Evolutionary conservation across 2,888 invertebrate genomes (phyloP).

Genomic region (Dusona sp.): DNA sequence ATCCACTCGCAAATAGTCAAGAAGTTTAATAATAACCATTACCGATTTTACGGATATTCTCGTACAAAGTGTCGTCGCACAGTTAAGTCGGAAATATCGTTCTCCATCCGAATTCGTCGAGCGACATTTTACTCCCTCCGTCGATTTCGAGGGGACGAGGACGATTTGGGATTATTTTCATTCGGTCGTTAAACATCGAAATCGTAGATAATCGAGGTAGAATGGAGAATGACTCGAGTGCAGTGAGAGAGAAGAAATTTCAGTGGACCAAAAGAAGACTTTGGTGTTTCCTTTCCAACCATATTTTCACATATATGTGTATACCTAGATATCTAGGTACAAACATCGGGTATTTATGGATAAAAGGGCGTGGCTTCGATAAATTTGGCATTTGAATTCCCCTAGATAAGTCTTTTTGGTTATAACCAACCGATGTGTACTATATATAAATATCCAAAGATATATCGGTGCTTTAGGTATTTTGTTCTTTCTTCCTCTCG

Average conservation of each 20-base stretch:
- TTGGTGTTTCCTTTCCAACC: background rate
- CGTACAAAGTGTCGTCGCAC: constrained; percentile 27
- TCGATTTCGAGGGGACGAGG: constrained; percentile 33
- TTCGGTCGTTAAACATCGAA: constrained; percentile 59
- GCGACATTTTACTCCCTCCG: constrained; percentile 7
- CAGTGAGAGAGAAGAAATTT: constrained; percentile 33
- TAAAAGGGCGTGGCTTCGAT: background rate
- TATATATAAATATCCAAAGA: constrained; percentile 1
- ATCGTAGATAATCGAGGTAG: constrained; percentile 25
- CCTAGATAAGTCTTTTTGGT: background rate
- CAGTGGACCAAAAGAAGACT: constrained; percentile 1
- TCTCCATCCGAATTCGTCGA: constrained; percentile 23
- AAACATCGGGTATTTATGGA: background rate
- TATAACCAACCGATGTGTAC: background rate
- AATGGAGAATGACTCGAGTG: constrained; percentile 39
- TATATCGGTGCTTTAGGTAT: background rate
- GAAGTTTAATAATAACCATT: constrained; percentile 56
- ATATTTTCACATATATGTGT: background rate
- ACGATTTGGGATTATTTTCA: constrained; percentile 34
- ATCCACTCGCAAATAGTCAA: background rate
- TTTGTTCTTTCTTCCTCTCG: constrained; percentile 6
- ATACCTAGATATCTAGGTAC: background rate
- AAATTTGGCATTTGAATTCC: background rate
- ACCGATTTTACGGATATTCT: constrained; percentile 43
- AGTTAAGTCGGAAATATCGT: constrained; percentile 38